Conservation (phyloP, 64 coral and sea anemone species). For the Pocillopora verrucosa region DNA sequence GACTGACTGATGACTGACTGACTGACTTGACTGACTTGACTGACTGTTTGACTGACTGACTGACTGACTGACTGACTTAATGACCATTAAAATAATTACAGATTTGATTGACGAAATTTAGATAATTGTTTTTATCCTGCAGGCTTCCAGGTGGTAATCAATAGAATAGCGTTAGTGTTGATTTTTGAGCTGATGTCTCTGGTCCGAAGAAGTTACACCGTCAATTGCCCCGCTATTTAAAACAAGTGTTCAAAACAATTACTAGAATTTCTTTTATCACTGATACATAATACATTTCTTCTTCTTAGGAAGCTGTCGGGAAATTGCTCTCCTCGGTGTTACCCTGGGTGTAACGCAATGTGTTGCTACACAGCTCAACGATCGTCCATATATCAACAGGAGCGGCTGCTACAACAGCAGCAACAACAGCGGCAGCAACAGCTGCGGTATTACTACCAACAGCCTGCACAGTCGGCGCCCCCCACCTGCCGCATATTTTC, state of each 20-base stretch:
- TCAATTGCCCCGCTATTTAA: no score
- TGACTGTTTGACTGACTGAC: no score
- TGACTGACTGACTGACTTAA: no score
- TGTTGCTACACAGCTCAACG: slow-evolving; percentile 28
- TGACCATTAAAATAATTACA: no score
- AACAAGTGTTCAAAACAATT: background rate
- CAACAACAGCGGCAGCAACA: slow-evolving; percentile 1
- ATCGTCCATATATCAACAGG: slow-evolving; percentile 7
- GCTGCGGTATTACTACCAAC: slow-evolving; percentile 20
- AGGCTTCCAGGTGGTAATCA: no score
- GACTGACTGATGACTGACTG: no score
- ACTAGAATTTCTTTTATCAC: background rate
- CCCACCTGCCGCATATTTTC: background rate
- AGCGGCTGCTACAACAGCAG: slow-evolving; percentile 3
- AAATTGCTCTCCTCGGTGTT: slow-evolving; percentile 23
- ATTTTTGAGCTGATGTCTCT: no score
- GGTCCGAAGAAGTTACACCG: no score
- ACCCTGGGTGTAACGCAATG: background rate
- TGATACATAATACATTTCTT: background rate
- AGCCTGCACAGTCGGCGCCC: background rate
- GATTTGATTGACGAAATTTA: no score
- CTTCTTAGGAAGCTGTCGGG: slow-evolving; percentile 17
- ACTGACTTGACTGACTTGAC: no score
- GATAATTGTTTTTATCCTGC: no score
- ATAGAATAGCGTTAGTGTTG: no score